Evolutionary conservation across 2,113 vertebrate species (phyloP).

Genomic region (Coregonus clupeaformis): DNA sequence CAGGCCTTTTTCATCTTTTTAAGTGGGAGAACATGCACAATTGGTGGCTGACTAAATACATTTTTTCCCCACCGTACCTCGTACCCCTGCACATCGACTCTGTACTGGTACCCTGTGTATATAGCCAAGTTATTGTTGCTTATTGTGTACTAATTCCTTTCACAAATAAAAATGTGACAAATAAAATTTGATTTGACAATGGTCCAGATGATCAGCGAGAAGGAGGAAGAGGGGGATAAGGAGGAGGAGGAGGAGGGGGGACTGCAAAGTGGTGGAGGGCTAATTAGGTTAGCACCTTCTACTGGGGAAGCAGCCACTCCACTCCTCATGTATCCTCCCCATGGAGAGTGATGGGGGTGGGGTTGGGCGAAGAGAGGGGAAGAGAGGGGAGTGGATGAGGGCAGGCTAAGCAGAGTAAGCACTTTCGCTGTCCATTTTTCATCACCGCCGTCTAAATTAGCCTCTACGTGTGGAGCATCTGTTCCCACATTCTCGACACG

Average conservation of each 20-base stretch:
- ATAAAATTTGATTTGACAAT: not conserved
- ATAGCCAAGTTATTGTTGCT: too few relatives aligned
- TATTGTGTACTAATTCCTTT: too few relatives aligned
- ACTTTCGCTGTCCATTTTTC: conserved; percentile 71
- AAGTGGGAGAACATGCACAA: too few relatives aligned
- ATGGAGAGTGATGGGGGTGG: conserved; percentile 9
- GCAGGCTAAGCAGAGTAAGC: conserved; percentile 68
- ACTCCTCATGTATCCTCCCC: not conserved
- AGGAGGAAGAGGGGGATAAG: not conserved
- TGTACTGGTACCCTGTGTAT: too few relatives aligned
- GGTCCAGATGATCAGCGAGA: not conserved
- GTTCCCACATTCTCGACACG: conserved; percentile 60
- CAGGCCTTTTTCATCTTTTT: too few relatives aligned
- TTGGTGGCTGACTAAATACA: too few relatives aligned
- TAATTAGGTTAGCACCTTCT: conserved; percentile 14
- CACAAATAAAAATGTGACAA: too few relatives aligned
- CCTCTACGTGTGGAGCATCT: conserved; percentile 42
- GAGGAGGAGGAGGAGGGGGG: not conserved
- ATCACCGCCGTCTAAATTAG: conserved; percentile 65
- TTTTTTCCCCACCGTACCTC: too few relatives aligned
- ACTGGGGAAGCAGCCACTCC: conserved; percentile 1
- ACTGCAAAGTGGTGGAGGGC: not conserved
- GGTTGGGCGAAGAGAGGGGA: conserved; percentile 14
- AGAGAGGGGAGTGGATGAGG: conserved; percentile 27
- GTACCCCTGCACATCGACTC: too few relatives aligned